Percentiles rank a stretch among this genome's conserved stretches.
Evolutionary conservation across 2,797 vertebrate genomes (phyloP).

Genomic region (Enteromius thamalakanensis): DNA sequence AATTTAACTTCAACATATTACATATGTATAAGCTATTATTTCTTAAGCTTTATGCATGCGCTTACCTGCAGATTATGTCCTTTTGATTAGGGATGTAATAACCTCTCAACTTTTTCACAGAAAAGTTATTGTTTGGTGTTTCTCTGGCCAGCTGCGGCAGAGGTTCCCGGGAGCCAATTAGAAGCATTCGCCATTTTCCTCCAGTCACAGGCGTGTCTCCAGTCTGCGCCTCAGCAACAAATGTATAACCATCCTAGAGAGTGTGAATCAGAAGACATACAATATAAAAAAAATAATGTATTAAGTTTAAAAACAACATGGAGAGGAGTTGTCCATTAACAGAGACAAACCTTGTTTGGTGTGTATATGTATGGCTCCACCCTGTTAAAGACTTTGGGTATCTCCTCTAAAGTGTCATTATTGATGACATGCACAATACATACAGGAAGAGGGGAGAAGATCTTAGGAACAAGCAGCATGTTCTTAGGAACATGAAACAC

Average conservation of each 20-base stretch:
- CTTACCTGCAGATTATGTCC: slow-evolving; percentile 85
- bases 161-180: slow-evolving; percentile 78
- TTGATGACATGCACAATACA: slow-evolving; percentile 85
- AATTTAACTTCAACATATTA: not conserved
- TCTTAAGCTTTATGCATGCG: not conserved
- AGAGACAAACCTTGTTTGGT: slow-evolving; percentile 84
- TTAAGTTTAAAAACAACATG: not conserved
- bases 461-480: slow-evolving; percentile 82
- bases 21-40: not conserved
- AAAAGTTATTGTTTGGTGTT: slow-evolving; percentile 73
- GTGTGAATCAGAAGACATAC: not conserved
- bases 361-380: slow-evolving; percentile 77
- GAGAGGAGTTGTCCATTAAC: not conserved
- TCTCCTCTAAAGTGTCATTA: slow-evolving; percentile 89
- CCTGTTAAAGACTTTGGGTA: slow-evolving; percentile 80
- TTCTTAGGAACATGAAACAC: slow-evolving; percentile 83
- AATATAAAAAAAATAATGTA: not conserved
- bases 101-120: slow-evolving; percentile 82
- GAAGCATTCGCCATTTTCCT: slow-evolving; percentile 83
- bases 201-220: slow-evolving; percentile 66
- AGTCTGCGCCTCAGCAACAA: slow-evolving; percentile 81
- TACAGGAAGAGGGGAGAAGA: slow-evolving; percentile 76
- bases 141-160: slow-evolving; percentile 77
- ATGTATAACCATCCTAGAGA: slow-evolving; percentile 86
- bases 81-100: slow-evolving; percentile 88